Base-by-base conservation (phyloP, 2,113 vertebrate species). In the Gallinago media region DNA sequence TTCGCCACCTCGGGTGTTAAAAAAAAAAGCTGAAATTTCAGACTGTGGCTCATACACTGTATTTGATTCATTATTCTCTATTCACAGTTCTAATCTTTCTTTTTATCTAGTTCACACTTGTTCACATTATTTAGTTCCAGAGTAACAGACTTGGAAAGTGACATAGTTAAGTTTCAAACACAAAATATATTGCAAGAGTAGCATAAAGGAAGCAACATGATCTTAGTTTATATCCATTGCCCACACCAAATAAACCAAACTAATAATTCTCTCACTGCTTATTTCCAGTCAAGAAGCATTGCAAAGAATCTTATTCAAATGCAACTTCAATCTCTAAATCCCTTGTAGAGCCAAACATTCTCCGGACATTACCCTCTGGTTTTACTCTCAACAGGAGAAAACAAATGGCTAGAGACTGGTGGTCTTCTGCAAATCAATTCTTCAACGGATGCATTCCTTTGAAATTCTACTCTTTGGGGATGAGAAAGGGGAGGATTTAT, bases 251-350 rank as follows among this genome's bases (percentile, higher is more conserved):
- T 70, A 75, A 93, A 76, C 8, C 2, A 6, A 88, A 67, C 34
- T 46, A 79, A 38, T 54, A 72, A 88, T 44, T 54, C 22, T 78
- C 55, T 90, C 47, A 63, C 32, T 84, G 52, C 47, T 44, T 44
- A 85, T 87, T 87, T 89, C 52, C 70, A 91, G 44, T 67, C 27
- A 92, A 83, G 88, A 88, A 94, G 76, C 38, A 50, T n/a, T 78
- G 52, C 38, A 65, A 91, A 85, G 56, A 56, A 79, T 11, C 40
- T 87, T 81, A 72, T 46, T 89, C 76, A 91, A 91, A 85, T 46
- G n/a, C 87, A 68, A 95, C 15, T 85, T 63, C 32, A 75, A 87
- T 65, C 44, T 78, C 61, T 61, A 87, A 82, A 75, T 78, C 23
- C 26, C 85, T 85, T 85, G 52, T 47, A 89, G 17, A 84, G 12